Evolutionary conservation across 2,888 invertebrate genomes (phyloP).

Genomic region (Chrysodeixis includens): DNA sequence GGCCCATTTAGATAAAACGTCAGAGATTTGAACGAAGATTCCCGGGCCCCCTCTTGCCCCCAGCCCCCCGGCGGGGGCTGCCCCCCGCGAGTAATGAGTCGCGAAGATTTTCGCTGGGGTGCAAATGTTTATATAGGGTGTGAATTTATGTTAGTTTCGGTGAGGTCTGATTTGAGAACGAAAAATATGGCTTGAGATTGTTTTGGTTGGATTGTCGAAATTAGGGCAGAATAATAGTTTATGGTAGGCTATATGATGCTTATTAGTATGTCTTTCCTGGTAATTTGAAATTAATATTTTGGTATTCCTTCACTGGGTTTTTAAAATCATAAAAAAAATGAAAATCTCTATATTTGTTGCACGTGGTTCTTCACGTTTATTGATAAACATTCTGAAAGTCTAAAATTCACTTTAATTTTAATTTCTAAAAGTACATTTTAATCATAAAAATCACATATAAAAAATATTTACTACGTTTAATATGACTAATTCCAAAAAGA

Average conservation of each 20-base stretch:
- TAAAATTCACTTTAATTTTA: too few relatives aligned
- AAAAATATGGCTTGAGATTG: constrained; percentile 36
- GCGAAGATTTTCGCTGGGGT: constrained; percentile 87
- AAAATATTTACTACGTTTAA: too few relatives aligned
- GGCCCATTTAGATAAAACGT: constrained; percentile 89
- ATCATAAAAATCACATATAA: too few relatives aligned
- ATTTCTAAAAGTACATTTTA: too few relatives aligned
- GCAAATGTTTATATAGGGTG: constrained; percentile 88
- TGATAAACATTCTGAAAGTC: too few relatives aligned
- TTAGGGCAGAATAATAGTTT: background rate
- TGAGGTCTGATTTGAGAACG: constrained; percentile 60
- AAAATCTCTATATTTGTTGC: too few relatives aligned
- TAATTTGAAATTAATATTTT: too few relatives aligned
- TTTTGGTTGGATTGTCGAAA: background rate
- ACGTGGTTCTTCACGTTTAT: too few relatives aligned
- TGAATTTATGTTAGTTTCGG: constrained; percentile 76
- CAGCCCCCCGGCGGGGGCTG: constrained; percentile 41
- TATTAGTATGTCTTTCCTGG: too few relatives aligned
- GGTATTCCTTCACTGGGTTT: too few relatives aligned
- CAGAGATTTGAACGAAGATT: constrained; percentile 88
- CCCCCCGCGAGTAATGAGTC: constrained; percentile 84
- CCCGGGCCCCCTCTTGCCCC: constrained; percentile 59
- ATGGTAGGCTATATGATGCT: background rate
- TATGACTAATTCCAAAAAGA: background rate
- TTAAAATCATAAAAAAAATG: too few relatives aligned